These are phyloP conservation scores for Ondatra zibethicus DNA, from an alignment of 2,113 vertebrate genomes.

Conservation along the genomic window DNA sequence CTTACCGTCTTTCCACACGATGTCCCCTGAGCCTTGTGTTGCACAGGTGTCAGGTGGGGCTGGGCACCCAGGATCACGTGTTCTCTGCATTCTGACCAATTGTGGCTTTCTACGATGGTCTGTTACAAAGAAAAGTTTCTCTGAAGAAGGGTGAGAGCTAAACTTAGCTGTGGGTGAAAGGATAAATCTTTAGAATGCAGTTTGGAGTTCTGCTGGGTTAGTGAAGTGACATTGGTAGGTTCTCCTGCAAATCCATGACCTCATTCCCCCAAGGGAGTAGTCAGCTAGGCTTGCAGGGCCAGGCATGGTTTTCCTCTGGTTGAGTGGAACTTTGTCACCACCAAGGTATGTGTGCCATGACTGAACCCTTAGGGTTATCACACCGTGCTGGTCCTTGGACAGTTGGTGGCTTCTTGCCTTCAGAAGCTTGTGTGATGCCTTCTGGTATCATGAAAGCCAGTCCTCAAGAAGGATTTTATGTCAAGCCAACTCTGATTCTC, in stretches of 20 bases:
- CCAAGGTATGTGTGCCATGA: background rate
- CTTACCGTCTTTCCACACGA: no score
- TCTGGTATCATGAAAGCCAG: background rate
- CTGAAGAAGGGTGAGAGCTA: background rate
- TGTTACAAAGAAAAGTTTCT: background rate
- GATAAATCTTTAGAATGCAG: background rate
- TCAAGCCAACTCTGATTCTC: background rate
- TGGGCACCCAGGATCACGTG: background rate
- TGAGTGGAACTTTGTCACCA: background rate
- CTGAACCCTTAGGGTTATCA: background rate
- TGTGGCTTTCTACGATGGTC: background rate
- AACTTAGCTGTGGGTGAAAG: background rate
- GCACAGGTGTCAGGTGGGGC: no score
- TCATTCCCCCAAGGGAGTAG: background rate
- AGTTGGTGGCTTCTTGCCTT: background rate
- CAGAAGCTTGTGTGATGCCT: background rate
- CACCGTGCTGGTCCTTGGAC: background rate
- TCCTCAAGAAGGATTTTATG: background rate
- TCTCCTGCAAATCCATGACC: background rate
- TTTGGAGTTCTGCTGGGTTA: background rate
- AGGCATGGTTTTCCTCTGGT: background rate
- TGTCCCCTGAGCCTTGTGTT: background rate
- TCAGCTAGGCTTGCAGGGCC: background rate
- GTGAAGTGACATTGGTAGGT: background rate
- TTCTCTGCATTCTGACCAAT: background rate